Evolutionary conservation across 2,888 invertebrate species (phyloP).

Genomic region (Augiades crinisus): DNA sequence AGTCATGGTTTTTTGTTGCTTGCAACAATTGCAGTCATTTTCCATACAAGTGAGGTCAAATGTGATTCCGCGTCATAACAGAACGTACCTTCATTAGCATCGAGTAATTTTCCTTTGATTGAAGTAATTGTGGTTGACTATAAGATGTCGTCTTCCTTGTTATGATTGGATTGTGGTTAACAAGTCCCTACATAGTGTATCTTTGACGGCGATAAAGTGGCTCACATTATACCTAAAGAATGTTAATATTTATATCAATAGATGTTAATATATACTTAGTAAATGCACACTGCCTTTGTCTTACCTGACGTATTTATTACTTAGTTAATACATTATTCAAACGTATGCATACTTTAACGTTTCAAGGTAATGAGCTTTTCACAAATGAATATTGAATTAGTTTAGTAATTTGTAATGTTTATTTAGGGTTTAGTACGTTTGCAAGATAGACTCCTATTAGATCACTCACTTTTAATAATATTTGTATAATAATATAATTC

Average conservation of each 20-base stretch:
- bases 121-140: slow-evolving; percentile 24
- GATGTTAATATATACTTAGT: neutral
- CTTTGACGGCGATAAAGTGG: no score
- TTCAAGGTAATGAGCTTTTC: no score
- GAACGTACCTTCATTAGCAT: slow-evolving; percentile 17
- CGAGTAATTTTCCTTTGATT: slow-evolving; percentile 25
- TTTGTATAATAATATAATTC: no score
- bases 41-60: slow-evolving; percentile 21
- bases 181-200: slow-evolving; percentile 13
- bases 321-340: no score
- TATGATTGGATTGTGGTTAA: slow-evolving; percentile 18
- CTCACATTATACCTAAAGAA: slow-evolving; percentile 3
- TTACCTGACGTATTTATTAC: no score
- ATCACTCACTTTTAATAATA: no score
- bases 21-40: slow-evolving; percentile 24
- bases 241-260: neutral
- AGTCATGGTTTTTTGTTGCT: slow-evolving; percentile 13
- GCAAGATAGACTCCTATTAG: no score
- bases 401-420: no score
- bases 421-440: no score
- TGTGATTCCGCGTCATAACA: slow-evolving; percentile 15
- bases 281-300: no score
- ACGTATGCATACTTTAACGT: no score
- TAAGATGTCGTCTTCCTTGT: slow-evolving; percentile 4
- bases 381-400: no score